phyloP scores from a whole-genome alignment of 2,888 invertebrate genomes.

The Agrypnus murinus region DNA sequence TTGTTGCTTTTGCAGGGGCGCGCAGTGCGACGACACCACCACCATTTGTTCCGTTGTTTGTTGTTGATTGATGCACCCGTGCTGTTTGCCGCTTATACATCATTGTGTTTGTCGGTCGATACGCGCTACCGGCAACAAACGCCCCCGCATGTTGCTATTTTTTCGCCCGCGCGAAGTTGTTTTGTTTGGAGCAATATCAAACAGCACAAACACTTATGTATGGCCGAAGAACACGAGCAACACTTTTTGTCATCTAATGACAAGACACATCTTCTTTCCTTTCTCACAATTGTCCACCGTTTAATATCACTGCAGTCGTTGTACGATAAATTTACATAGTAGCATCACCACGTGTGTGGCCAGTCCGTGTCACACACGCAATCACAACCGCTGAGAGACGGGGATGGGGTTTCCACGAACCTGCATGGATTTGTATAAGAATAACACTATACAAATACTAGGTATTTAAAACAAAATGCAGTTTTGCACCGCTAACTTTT shows the following conservation, averaged over 20 bases:
- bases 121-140: constrained; percentile 41
- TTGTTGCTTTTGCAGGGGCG: too few relatives aligned
- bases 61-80: constrained; percentile 28
- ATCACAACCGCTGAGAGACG: constrained; percentile 56
- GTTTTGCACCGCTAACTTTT: constrained; percentile 29
- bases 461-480: constrained; percentile 7
- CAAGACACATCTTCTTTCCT: constrained; percentile 22
- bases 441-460: constrained; percentile 25
- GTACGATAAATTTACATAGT: constrained; percentile 52
- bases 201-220: constrained; percentile 18
- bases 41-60: background rate
- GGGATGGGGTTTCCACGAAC: constrained; percentile 40
- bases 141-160: constrained; percentile 31
- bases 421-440: constrained; percentile 17
- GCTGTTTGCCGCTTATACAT: too few relatives aligned
- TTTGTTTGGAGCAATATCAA: constrained; percentile 28
- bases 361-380: constrained; percentile 53
- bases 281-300: constrained; percentile 26
- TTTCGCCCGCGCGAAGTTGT: constrained; percentile 24
- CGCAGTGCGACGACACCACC: constrained; percentile 22
- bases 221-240: constrained; percentile 34
- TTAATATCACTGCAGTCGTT: constrained; percentile 46
- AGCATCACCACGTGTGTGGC: constrained; percentile 54
- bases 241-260: constrained; percentile 33
- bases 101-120: too few relatives aligned